These are phyloP conservation scores for Drosophila athabasca DNA, from an alignment of 1,140 invertebrate genomes.

Conservation along the genomic window DNA sequence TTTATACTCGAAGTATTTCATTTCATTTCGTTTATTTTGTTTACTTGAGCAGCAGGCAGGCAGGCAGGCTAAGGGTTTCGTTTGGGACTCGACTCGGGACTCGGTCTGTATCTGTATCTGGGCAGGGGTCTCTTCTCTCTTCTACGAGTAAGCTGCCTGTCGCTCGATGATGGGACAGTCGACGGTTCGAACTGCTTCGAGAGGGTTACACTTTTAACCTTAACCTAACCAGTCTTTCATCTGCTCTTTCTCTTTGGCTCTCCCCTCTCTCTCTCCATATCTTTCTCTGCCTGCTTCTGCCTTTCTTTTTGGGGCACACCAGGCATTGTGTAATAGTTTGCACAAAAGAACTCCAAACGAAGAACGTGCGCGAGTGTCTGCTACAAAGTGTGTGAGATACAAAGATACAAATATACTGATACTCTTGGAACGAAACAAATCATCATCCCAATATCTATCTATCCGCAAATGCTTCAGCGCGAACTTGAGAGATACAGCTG, in stretches of 20 bases:
- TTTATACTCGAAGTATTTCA: constrained; percentile 46
- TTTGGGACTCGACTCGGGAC: neutral
- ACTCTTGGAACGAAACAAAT: constrained; percentile 24
- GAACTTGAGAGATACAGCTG: constrained; percentile 56
- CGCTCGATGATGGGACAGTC: constrained; percentile 29
- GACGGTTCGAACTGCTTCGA: constrained; percentile 36
- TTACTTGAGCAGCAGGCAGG: constrained; percentile 52
- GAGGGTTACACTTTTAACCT: constrained; percentile 50
- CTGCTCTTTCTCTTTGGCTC: constrained; percentile 25
- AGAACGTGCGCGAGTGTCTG: constrained; percentile 65
- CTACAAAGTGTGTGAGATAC: constrained; percentile 61
- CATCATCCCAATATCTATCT: constrained; percentile 7
- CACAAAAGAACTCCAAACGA: constrained; percentile 59
- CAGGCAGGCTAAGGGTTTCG: constrained; percentile 46
- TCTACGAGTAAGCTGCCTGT: constrained; percentile 15
- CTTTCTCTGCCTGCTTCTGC: neutral
- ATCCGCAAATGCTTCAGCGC: constrained; percentile 55
- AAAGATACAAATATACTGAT: constrained; percentile 31
- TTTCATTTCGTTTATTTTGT: constrained; percentile 63
- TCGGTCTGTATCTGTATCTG: constrained; percentile 19
- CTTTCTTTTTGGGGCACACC: constrained; percentile 17
- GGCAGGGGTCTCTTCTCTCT: neutral
- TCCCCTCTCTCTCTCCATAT: neutral
- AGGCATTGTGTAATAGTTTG: constrained; percentile 70
- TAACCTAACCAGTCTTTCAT: constrained; percentile 33